Percentiles rank a stretch among this genome's conserved stretches.
phyloP scores from a whole-genome alignment of 1,140 invertebrate species.

The Philotrypesis tridentata region DNA sequence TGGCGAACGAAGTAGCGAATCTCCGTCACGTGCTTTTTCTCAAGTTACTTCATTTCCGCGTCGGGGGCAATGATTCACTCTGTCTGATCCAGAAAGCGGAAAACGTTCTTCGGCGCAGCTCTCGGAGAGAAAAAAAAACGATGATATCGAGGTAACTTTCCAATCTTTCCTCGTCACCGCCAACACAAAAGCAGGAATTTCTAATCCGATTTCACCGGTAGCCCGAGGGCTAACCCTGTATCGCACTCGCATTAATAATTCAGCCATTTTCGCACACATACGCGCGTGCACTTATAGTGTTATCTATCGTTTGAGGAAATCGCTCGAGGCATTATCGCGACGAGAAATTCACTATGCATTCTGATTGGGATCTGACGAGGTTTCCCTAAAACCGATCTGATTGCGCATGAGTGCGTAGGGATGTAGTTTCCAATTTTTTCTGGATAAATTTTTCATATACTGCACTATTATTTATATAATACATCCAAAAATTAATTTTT shows the following conservation, averaged over 20 bases:
- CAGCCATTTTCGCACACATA: not conserved
- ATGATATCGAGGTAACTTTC: not conserved
- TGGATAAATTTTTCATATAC: too few relatives aligned
- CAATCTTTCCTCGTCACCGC: not conserved
- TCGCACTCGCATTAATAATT: slow-evolving; percentile 22
- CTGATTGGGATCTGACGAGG: too few relatives aligned
- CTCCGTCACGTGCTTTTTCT: not conserved
- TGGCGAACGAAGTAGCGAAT: too few relatives aligned
- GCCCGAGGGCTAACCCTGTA: not conserved
- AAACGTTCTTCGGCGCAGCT: not conserved
- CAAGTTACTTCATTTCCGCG: not conserved
- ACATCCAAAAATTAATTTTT: too few relatives aligned
- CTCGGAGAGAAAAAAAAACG: not conserved
- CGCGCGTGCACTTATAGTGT: slow-evolving; percentile 9
- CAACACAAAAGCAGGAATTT: not conserved
- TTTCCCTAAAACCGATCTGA: too few relatives aligned
- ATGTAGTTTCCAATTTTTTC: too few relatives aligned
- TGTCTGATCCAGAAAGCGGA: not conserved
- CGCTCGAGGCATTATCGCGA: slow-evolving; percentile 29
- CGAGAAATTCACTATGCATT: too few relatives aligned
- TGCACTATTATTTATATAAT: too few relatives aligned
- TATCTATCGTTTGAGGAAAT: slow-evolving; percentile 29
- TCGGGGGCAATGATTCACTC: not conserved
- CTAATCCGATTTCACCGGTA: not conserved
- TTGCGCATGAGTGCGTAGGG: too few relatives aligned